Conservation (phyloP, 1,140 invertebrate species). For the Nephila pilipes region DNA sequence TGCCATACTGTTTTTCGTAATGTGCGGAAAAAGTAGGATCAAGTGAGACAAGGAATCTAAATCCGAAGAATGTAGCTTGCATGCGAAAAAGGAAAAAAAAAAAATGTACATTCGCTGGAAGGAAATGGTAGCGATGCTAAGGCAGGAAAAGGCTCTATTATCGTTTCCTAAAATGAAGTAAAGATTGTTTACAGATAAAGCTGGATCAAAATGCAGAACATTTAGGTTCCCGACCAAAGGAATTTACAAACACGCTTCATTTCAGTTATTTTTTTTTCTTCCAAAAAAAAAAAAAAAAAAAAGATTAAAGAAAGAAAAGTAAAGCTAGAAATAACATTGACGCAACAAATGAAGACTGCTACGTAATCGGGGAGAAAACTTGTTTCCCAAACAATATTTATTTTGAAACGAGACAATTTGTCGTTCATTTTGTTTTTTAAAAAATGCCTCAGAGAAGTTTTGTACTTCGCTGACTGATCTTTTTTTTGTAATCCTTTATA, state of each 20-base stretch:
- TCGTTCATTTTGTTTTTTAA: too few relatives aligned
- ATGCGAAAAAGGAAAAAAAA: background rate
- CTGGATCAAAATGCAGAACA: background rate
- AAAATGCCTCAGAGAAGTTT: too few relatives aligned
- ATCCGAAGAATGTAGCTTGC: background rate
- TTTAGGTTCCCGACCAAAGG: background rate
- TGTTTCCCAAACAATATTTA: background rate
- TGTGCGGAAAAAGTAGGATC: background rate
- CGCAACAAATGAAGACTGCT: background rate
- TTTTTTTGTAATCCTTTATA: too few relatives aligned
- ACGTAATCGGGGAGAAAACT: background rate
- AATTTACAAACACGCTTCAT: background rate
- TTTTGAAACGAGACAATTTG: background rate
- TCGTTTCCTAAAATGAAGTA: slow-evolving; percentile 8
- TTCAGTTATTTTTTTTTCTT: background rate
- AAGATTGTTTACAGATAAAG: slow-evolving; percentile 10
- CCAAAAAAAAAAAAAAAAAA: background rate
- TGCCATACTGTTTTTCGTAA: background rate
- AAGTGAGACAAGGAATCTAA: background rate
- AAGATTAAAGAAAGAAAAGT: too few relatives aligned
- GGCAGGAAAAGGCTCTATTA: background rate
- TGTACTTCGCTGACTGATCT: too few relatives aligned
- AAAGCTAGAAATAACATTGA: background rate
- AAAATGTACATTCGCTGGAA: background rate
- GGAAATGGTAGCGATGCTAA: background rate